Percentiles rank a stretch among this genome's conserved stretches.
Conservation (phyloP, 2,113 vertebrate species). For the sheep (Ovis aries) region DNA sequence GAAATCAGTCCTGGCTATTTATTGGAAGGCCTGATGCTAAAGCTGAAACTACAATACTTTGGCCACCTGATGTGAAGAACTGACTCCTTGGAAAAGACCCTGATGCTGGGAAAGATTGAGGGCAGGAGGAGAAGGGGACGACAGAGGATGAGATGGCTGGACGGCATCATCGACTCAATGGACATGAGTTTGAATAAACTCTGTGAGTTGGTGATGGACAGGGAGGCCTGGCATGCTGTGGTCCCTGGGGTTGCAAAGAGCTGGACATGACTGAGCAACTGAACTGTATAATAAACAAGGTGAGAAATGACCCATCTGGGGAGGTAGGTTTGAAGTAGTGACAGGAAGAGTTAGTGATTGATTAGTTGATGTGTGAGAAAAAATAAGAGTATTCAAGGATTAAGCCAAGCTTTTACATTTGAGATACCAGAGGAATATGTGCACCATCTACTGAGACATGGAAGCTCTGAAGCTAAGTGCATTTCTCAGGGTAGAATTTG, state of each 20-base stretch:
- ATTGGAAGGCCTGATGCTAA: background rate
- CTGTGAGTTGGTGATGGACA: background rate
- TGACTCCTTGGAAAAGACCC: background rate
- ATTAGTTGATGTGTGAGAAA: background rate
- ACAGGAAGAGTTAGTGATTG: background rate
- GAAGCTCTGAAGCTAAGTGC: background rate
- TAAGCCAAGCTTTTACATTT: background rate
- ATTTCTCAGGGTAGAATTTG: background rate
- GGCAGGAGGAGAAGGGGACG: rapidly evolving
- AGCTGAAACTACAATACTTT: background rate
- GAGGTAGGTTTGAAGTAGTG: background rate
- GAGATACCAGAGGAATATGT: background rate
- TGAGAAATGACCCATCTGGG: background rate
- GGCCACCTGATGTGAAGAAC: background rate
- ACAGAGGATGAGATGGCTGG: background rate
- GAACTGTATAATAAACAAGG: background rate
- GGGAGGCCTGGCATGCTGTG: background rate
- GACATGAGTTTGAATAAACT: background rate
- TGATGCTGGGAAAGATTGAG: background rate
- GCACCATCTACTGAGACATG: background rate
- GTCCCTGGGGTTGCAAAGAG: background rate
- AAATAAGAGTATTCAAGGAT: background rate
- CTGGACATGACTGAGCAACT: background rate
- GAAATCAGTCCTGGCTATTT: background rate
- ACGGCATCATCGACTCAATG: background rate